Conservation (phyloP, 2,113 vertebrate species). For the Coptodon bakossiorum region DNA sequence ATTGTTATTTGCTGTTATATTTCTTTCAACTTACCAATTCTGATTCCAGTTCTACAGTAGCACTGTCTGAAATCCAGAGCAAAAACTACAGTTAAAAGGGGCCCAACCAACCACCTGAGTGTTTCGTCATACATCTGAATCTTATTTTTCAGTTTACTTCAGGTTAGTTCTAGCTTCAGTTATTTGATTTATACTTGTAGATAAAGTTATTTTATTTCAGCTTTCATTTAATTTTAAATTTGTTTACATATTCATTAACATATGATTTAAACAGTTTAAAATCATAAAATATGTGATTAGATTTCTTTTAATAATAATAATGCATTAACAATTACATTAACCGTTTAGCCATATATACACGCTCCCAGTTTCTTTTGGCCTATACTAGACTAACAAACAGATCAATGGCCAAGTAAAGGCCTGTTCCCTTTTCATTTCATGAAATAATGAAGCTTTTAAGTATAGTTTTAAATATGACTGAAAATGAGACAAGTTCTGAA, state of each 20-base stretch:
- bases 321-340: background rate
- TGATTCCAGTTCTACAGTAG: background rate
- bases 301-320: background rate
- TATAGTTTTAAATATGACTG: background rate
- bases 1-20: rapidly evolving
- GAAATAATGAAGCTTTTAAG: background rate
- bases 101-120: rapidly evolving
- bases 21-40: background rate
- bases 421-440: background rate
- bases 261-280: background rate
- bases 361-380: background rate
- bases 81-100: background rate
- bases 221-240: background rate
- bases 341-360: background rate
- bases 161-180: background rate
- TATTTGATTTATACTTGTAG: background rate
- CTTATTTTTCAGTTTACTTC: background rate
- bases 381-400: background rate
- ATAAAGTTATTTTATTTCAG: background rate
- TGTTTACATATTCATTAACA: rapidly evolving
- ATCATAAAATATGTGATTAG: background rate
- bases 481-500: background rate
- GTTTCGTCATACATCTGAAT: background rate
- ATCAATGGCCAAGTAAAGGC: background rate
- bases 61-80: background rate